Base-by-base conservation (phyloP, 30 jellyfish, hydroid and myxozoan species). In the Turritopsis dohrnii region DNA sequence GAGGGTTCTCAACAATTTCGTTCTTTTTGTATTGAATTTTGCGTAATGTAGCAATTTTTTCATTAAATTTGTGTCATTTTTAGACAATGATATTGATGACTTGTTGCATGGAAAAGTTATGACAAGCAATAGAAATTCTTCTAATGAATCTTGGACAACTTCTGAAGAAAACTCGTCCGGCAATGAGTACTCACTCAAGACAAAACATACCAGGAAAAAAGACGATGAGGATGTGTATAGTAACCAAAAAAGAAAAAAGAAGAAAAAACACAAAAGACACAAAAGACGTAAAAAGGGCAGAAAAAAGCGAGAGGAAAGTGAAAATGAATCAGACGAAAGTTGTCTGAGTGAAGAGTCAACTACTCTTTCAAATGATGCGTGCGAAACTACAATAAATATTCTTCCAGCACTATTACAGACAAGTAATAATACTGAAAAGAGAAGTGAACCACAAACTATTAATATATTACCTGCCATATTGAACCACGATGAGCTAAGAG, bases 151-250 rank as follows among this genome's bases (percentile, higher is more conserved):
- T n/a, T 69, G 77, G 77, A 7, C 77, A 27, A 69, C 77, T n/a
- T 69, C 77, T 27, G 77, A 69, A 69, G 77, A 69, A n/a, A 69
- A 69, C 77, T 69, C 77, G 9, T 69, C 77, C 19, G 77, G 77
- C 31, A 69, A 69, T 69, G 77, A 69, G 19, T 69, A 69, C 30
- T 69, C 77, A 7, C 31, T 69, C 28, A 69, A 69, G 19, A 69
- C 77, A 1, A 69, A 69, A 69, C 31, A 69, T 8, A 27, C 28
- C 19, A 19, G 30, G 22, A n/a, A n/a, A 27, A n/a, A n/a, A 19
- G 77, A 69, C 22, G 30, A 23, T 7, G 77, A 69, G 19, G 8
- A n/a, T 9, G 30, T 18, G 73, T 21, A 60, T 60, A 21, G 21
- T 9, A 69, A 8, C 28, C 77, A 69, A 27, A 69, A 7, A 9